phyloP scores from a whole-genome alignment of 2,888 invertebrate species.

The Morpho achilles region DNA sequence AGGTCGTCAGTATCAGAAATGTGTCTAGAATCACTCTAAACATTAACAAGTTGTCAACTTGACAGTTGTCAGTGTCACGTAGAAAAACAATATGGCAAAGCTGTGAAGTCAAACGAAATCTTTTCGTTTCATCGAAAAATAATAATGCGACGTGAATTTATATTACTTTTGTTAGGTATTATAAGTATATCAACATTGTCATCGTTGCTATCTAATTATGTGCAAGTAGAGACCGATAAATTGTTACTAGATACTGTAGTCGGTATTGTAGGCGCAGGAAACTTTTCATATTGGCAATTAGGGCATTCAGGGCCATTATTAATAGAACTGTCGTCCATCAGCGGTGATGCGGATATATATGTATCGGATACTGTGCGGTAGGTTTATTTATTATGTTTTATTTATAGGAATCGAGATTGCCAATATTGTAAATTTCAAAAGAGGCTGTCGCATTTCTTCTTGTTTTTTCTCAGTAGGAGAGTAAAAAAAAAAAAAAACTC shows the following conservation, averaged over 20 bases:
- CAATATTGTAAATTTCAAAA: too few species aligned
- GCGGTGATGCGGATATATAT: constrained; percentile 68
- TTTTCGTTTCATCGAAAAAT: constrained; percentile 1
- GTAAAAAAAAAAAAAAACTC: too few species aligned
- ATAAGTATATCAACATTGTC: constrained; percentile 58
- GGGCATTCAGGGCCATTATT: constrained; percentile 56
- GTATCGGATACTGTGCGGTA: constrained; percentile 62
- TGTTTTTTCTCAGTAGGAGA: too few species aligned
- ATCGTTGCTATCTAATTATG: constrained; percentile 50
- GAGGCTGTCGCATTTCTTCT: too few species aligned
- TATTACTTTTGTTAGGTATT: constrained; percentile 41
- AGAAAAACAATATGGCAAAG: too few species aligned
- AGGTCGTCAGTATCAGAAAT: too few species aligned
- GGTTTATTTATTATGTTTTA: constrained; percentile 7
- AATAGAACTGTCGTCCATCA: constrained; percentile 56
- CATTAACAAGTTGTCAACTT: too few species aligned
- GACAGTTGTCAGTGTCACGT: too few species aligned
- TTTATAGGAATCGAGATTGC: too few species aligned
- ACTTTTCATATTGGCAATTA: constrained; percentile 70
- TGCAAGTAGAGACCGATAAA: constrained; percentile 49
- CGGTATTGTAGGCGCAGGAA: constrained; percentile 60
- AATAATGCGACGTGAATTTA: constrained; percentile 9
- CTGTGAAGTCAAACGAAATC: too few species aligned
- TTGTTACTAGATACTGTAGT: constrained; percentile 58
- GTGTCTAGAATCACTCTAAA: too few species aligned